Percentiles rank a stretch among this genome's conserved stretches.
Evolutionary conservation across 1,140 invertebrate species (phyloP).

Genomic region (Bombus fervidus): DNA sequence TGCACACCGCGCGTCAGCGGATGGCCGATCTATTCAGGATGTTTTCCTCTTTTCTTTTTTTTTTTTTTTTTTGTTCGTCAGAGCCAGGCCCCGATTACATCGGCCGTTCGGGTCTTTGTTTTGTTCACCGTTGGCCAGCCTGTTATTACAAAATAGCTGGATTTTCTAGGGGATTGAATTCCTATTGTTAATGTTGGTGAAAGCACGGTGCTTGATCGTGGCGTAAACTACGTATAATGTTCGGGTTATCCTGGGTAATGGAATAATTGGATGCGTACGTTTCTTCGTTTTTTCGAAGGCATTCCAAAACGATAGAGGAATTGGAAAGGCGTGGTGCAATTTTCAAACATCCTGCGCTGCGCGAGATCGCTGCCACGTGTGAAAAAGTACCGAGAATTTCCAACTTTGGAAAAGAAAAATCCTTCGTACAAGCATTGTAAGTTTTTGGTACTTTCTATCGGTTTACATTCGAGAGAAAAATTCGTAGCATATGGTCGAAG

Average conservation of each 20-base stretch:
- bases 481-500: not conserved
- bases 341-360: not conserved
- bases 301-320: not conserved
- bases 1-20: not conserved
- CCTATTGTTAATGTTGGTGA: constrained; percentile 2
- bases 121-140: not conserved
- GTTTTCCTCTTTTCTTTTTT: not conserved
- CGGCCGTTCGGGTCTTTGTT: not conserved
- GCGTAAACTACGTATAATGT: not conserved
- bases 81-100: not conserved
- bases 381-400: too few species aligned
- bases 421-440: not conserved
- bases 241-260: not conserved
- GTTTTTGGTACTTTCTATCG: too few species aligned
- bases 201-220: not conserved
- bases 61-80: not conserved
- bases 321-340: not conserved
- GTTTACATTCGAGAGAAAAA: not conserved
- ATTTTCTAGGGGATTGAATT: constrained; percentile 16
- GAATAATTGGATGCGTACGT: constrained; percentile 10
- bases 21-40: not conserved
- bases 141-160: constrained; percentile 7
- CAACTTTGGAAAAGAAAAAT: not conserved
- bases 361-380: not conserved
- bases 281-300: too few species aligned